Evolutionary conservation across 2,113 vertebrate species (phyloP).

Genomic region (Epinephelus fuscoguttatus): DNA sequence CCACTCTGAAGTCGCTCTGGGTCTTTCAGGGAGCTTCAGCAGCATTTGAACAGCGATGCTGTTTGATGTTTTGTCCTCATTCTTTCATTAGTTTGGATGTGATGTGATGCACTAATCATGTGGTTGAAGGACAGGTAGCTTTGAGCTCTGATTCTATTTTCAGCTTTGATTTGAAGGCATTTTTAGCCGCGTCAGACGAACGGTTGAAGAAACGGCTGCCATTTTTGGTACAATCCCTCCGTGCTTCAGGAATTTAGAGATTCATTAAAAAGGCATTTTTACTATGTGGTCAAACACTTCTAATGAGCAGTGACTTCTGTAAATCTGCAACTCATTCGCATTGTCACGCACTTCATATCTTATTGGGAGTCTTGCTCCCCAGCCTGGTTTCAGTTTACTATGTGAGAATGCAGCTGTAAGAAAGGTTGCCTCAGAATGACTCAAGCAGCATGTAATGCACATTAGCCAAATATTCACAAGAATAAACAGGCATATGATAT

Average conservation of each 20-base stretch:
- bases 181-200: conserved; percentile 46
- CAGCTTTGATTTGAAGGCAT: conserved; percentile 48
- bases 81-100: conserved; percentile 61
- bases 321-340: conserved; percentile 41
- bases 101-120: conserved; percentile 33
- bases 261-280: conserved; percentile 41
- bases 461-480: background rate
- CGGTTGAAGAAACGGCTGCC: conserved; percentile 31
- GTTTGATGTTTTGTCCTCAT: conserved; percentile 70
- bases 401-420: conserved; percentile 28
- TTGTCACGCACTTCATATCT: conserved; percentile 50
- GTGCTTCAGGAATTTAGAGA: conserved; percentile 21
- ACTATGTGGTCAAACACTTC: conserved; percentile 27
- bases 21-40: conserved; percentile 27
- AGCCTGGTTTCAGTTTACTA: conserved; percentile 27
- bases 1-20: conserved; percentile 34
- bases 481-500: background rate
- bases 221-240: conserved; percentile 13
- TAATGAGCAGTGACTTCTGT: conserved; percentile 44
- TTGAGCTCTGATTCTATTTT: conserved; percentile 63
- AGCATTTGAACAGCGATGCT: conserved; percentile 32
- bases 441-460: background rate
- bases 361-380: conserved; percentile 22
- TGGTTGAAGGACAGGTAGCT: conserved; percentile 46
- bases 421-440: conserved; percentile 12